Percentiles rank a stretch among this genome's conserved stretches.
Conservation (phyloP, 2,113 vertebrate genomes). For the Rhineura floridana region DNA sequence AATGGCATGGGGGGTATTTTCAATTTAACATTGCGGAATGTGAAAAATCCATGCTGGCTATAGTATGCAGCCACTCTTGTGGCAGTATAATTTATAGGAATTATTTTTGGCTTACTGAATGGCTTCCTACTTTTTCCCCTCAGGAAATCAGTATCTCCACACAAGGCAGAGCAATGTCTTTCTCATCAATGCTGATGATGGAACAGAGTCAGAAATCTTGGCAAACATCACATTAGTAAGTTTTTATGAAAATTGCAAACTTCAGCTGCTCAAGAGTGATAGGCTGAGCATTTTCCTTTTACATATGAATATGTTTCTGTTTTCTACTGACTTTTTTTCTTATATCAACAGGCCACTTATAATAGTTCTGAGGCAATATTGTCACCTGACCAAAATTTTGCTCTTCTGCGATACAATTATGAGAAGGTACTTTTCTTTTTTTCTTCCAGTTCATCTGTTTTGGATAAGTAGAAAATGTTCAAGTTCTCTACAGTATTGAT, state of each 20-base stretch:
- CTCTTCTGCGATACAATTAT: slow-evolving; percentile 76
- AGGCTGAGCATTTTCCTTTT: neutral
- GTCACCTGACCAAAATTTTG: slow-evolving; percentile 73
- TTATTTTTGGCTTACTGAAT: neutral
- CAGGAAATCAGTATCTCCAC: slow-evolving; percentile 78
- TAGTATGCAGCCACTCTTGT: too few species aligned
- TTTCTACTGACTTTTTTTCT: neutral
- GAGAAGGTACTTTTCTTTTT: slow-evolving; percentile 71
- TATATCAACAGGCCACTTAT: slow-evolving; percentile 69
- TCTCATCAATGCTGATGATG: slow-evolving; percentile 50
- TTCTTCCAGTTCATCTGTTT: neutral
- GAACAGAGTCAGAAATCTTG: slow-evolving; percentile 64
- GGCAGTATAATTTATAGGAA: too few species aligned
- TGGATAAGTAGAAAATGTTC: neutral
- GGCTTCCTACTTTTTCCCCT: slow-evolving; percentile 41
- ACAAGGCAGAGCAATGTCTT: slow-evolving; percentile 69
- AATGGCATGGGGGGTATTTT: too few species aligned
- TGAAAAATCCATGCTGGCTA: too few species aligned
- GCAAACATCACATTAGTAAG: slow-evolving; percentile 78
- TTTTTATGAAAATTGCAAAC: slow-evolving; percentile 9
- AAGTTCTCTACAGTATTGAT: neutral
- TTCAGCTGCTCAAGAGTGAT: slow-evolving; percentile 7
- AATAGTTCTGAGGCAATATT: slow-evolving; percentile 66
- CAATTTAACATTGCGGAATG: too few species aligned
- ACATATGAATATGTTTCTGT: neutral